A percentile compares a stretch with the other conserved stretches of the same genome.
Evolutionary conservation across 2,797 vertebrate genomes (phyloP).

Genomic region (Xiphophorus birchmanni): DNA sequence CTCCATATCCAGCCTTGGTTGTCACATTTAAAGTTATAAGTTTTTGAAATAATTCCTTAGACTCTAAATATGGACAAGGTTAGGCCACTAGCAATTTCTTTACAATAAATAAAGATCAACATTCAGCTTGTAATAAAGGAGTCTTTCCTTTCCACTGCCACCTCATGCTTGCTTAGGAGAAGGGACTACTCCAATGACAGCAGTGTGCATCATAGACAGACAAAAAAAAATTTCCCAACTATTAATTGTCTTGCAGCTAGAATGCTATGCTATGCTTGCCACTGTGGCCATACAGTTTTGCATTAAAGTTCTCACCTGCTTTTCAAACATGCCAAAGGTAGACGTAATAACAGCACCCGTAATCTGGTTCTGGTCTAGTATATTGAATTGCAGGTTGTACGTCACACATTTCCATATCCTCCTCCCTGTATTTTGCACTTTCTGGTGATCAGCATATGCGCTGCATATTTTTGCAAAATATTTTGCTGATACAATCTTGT

Average conservation of each 20-base stretch:
- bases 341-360: too few species aligned
- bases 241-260: too few species aligned
- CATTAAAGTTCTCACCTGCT: too few species aligned
- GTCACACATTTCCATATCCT: neutral
- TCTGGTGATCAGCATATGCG: too few species aligned
- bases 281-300: too few species aligned
- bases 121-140: neutral
- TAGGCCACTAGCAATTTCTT: too few species aligned
- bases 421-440: neutral
- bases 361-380: too few species aligned
- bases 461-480: neutral
- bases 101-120: neutral
- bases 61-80: neutral
- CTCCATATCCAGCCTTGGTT: neutral
- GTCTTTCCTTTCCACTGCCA: neutral
- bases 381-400: neutral
- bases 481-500: too few species aligned
- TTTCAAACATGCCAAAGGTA: too few species aligned
- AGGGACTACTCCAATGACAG: neutral
- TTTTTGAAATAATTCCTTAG: neutral
- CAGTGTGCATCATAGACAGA: too few species aligned
- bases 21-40: neutral
- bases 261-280: too few species aligned
- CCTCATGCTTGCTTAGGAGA: neutral
- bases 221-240: too few species aligned